A percentile compares a stretch with the other conserved stretches of the same genome.
phyloP scores from a whole-genome alignment of 2,888 invertebrate species.

The Agrotis exclamationis region DNA sequence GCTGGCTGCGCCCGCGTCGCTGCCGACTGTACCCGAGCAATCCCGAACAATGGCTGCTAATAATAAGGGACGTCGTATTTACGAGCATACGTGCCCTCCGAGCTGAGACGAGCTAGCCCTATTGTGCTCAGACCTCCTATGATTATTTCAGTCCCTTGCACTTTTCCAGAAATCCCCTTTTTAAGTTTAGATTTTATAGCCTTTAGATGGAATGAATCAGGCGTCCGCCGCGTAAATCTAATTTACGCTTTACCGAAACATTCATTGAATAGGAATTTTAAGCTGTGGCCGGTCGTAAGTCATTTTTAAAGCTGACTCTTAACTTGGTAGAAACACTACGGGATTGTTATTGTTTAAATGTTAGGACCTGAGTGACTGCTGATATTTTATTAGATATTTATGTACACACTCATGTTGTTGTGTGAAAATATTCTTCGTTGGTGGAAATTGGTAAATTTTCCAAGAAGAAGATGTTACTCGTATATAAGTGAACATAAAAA shows the following conservation, averaged over 20 bases:
- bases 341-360: constrained; percentile 42
- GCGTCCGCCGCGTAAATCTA: constrained; percentile 77
- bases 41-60: constrained; percentile 89
- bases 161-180: constrained; percentile 86
- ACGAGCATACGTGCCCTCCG: constrained; percentile 89
- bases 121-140: constrained; percentile 90
- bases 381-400: constrained; percentile 16
- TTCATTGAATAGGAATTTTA: constrained; percentile 71
- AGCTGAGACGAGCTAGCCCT: constrained; percentile 87
- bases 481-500: not conserved
- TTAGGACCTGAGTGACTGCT: constrained; percentile 20
- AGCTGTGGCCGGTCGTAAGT: constrained; percentile 68
- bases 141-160: constrained; percentile 88
- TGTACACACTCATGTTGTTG: not conserved
- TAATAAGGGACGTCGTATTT: constrained; percentile 90
- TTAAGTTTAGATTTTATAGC: constrained; percentile 84
- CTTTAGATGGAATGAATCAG: constrained; percentile 81
- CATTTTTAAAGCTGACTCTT: constrained; percentile 65
- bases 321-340: constrained; percentile 53
- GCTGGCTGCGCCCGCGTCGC: constrained; percentile 62
- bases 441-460: not conserved
- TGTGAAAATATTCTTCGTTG: not conserved
- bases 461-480: not conserved
- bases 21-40: constrained; percentile 83
- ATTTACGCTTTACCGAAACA: constrained; percentile 79